phyloP scores from a whole-genome alignment of 1,140 invertebrate genomes.

The Goniozus legneri region DNA sequence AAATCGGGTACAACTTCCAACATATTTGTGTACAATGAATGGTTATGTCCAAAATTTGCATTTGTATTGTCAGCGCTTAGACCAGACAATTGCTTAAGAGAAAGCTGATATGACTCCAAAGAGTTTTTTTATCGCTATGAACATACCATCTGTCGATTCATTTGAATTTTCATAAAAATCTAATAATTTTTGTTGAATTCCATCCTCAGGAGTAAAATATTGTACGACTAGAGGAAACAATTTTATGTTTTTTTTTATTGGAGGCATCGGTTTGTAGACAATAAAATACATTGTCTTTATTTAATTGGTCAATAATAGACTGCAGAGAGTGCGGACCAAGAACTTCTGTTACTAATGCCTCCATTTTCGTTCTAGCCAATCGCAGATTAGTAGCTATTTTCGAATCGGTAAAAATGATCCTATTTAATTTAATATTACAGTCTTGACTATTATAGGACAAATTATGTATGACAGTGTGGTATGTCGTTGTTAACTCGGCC shows the following conservation, averaged over 20 bases:
- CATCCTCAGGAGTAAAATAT: conserved; percentile 12
- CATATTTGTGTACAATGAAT: conserved; percentile 19
- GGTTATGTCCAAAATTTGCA: conserved; percentile 17
- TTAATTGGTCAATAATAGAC: conserved; percentile 1
- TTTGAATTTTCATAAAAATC: conserved; percentile 14
- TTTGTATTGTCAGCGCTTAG: conserved; percentile 20
- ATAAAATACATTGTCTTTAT: conserved; percentile 13
- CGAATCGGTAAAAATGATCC: neutral
- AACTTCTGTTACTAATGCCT: conserved; percentile 4
- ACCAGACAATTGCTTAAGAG: conserved; percentile 11
- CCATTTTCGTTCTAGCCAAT: conserved; percentile 8
- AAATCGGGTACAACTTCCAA: conserved; percentile 10
- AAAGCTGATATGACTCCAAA: conserved; percentile 8
- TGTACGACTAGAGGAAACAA: conserved; percentile 14
- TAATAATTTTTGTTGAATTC: conserved; percentile 13
- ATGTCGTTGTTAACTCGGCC: neutral
- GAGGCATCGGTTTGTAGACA: conserved; percentile 18
- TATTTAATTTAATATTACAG: neutral
- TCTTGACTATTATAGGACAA: neutral
- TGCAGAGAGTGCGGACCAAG: conserved; percentile 4
- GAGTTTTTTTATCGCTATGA: conserved; percentile 3
- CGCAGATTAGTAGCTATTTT: neutral
- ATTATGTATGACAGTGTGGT: neutral
- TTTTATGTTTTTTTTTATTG: conserved; percentile 17
- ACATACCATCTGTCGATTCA: conserved; percentile 14